These are phyloP conservation scores for Lamellibrachia columna DNA, from an alignment of 2,888 invertebrate genomes.

Conservation along the genomic window DNA sequence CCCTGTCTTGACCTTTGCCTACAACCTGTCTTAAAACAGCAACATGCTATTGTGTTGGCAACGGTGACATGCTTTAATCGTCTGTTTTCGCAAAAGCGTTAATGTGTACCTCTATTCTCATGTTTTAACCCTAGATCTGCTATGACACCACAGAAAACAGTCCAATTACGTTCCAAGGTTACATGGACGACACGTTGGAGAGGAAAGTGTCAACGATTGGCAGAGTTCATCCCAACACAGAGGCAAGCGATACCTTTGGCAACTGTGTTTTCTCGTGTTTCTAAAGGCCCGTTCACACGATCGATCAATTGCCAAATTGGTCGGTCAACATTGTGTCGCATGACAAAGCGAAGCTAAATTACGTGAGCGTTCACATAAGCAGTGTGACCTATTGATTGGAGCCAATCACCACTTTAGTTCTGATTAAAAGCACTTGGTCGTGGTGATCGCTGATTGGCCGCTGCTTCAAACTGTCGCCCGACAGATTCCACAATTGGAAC, in stretches of 20 bases:
- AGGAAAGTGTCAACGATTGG: constrained; percentile 70
- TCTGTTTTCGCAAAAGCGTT: neutral
- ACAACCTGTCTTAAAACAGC: too few relatives aligned
- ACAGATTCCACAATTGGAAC: too few relatives aligned
- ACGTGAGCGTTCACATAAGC: too few relatives aligned
- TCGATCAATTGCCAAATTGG: neutral
- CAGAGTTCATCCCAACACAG: constrained; percentile 69
- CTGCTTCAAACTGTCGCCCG: too few relatives aligned
- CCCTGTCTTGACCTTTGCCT: too few relatives aligned
- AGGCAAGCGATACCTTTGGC: constrained; percentile 61
- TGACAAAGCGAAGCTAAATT: neutral
- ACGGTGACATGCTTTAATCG: too few relatives aligned
- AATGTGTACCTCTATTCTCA: neutral
- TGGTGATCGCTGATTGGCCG: too few relatives aligned
- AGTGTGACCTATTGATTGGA: too few relatives aligned
- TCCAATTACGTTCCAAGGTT: constrained; percentile 70
- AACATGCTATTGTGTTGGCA: too few relatives aligned
- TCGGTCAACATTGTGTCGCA: too few relatives aligned
- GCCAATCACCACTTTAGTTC: too few relatives aligned
- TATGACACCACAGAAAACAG: constrained; percentile 74
- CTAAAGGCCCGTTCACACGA: neutral
- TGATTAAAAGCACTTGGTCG: too few relatives aligned
- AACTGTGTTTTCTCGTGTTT: neutral
- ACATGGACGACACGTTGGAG: constrained; percentile 67
- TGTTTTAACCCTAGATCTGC: constrained; percentile 63